Evolutionary conservation across 2,888 invertebrate species (phyloP), one percentile per base, ranked within the genome.

Genomic region (Helleia helle): DNA sequence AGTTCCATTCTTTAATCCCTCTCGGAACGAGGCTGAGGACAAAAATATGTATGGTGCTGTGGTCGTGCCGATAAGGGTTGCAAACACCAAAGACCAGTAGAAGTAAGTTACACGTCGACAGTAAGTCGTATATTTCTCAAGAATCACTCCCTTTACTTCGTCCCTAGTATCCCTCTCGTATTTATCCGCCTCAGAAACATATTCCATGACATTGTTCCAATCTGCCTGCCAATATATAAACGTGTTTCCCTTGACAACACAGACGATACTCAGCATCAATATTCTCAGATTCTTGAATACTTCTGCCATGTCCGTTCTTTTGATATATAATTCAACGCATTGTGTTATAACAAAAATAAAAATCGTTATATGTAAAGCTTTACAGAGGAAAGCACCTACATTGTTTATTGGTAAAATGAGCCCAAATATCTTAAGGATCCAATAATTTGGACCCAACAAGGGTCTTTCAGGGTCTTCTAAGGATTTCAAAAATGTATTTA

Each of bases 231-330:
- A 79, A 13, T 71, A 51, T 7, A 77, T 40, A 43, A 67, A 79
- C 0, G 71, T 66, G 34, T 70, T 66, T 0, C 55, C 58, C 55
- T 83, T 81, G 0, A 72, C 54, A 1, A 71, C 43, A 41, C 73
- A 75, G n/a, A 80, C 61, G 5, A 68, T 59, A 49, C 77, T 79
- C 26, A 79, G 45, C 72, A 79, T 76, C 0, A 80, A 72, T 47
- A 79, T 72, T 49, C 67, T 79, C 18, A 80, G 48, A 45, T 80
- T 80, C 0, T 71, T 72, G n/a, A 77, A 38, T 0, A 76, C 70
- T 0, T 62, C 59, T 52, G 71, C 68, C 30, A 77, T 49, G 43
- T 81, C 55, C 0, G 72, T 69, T 51, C 65, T 61, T 40, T 76
- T 67, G 0, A 66, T 59, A 31, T 69, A 76, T 2, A 77, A 52